A percentile compares a stretch with the other conserved stretches of the same genome.
Evolutionary conservation across 2,797 vertebrate genomes (phyloP).

Genomic region (Sparidentex hasta): DNA sequence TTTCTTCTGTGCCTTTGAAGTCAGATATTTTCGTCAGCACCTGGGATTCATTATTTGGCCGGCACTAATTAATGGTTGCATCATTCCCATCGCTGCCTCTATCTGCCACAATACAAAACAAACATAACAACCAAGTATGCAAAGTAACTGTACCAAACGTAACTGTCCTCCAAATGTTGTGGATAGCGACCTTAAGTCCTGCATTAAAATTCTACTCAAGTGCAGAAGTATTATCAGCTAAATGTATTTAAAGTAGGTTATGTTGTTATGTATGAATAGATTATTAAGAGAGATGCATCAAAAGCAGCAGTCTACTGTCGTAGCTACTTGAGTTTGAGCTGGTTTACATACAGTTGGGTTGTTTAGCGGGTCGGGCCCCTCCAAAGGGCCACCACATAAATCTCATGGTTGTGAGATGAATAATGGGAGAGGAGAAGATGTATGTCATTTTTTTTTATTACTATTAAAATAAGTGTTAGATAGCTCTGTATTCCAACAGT

Average conservation of each 20-base stretch:
- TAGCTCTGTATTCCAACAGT: not conserved
- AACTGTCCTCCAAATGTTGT: not conserved
- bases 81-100: not conserved
- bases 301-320: no score
- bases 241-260: no score
- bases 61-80: not conserved
- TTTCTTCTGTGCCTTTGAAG: not conserved
- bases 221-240: no score
- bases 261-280: no score
- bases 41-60: not conserved
- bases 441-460: no score
- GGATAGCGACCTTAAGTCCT: not conserved
- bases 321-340: not conserved
- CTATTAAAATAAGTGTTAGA: not conserved
- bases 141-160: not conserved
- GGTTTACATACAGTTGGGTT: not conserved
- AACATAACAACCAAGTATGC: not conserved
- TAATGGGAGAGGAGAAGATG: not conserved
- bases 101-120: not conserved
- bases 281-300: no score
- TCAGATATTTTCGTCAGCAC: not conserved
- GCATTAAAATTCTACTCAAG: not conserved
- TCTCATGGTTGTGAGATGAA: not conserved
- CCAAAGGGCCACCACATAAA: no score
- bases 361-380: no score